These are phyloP conservation scores for Sipha maydis DNA, from an alignment of 2,888 invertebrate genomes.

Conservation along the genomic window DNA sequence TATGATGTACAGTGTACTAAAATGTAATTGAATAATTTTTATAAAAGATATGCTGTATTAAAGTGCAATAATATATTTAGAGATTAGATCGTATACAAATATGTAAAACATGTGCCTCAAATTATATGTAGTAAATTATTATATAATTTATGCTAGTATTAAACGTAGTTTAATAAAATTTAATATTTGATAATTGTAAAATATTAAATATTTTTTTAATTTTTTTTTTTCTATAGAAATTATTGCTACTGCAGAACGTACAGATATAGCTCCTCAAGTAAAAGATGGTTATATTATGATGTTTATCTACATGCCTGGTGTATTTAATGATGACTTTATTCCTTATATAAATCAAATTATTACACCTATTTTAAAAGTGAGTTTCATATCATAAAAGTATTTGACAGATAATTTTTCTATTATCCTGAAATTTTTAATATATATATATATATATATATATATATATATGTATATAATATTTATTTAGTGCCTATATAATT, in stretches of 20 bases:
- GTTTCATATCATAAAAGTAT: neutral
- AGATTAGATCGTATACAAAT: too few relatives aligned
- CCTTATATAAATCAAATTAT: conserved; percentile 97
- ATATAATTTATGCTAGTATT: too few relatives aligned
- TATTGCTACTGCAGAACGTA: conserved; percentile 90
- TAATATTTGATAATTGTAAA: too few relatives aligned
- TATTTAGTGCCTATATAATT: neutral
- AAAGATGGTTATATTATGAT: conserved; percentile 99
- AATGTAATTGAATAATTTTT: too few relatives aligned
- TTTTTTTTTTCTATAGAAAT: conserved; percentile 74
- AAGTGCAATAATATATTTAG: too few relatives aligned
- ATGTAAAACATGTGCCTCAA: too few relatives aligned
- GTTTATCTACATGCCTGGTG: conserved; percentile 99
- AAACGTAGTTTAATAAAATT: too few relatives aligned
- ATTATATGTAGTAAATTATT: too few relatives aligned
- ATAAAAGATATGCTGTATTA: too few relatives aligned
- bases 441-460: neutral
- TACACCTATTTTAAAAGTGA: conserved; percentile 87
- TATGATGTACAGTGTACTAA: too few relatives aligned
- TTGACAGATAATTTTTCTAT: neutral
- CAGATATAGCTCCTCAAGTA: conserved; percentile 94
- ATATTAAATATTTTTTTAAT: neutral
- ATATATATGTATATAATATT: neutral
- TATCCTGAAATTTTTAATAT: neutral
- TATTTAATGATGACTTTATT: conserved; percentile 94